Evolutionary conservation across 1,140 invertebrate genomes (phyloP).

Genomic region (Drosophila eugracilis): DNA sequence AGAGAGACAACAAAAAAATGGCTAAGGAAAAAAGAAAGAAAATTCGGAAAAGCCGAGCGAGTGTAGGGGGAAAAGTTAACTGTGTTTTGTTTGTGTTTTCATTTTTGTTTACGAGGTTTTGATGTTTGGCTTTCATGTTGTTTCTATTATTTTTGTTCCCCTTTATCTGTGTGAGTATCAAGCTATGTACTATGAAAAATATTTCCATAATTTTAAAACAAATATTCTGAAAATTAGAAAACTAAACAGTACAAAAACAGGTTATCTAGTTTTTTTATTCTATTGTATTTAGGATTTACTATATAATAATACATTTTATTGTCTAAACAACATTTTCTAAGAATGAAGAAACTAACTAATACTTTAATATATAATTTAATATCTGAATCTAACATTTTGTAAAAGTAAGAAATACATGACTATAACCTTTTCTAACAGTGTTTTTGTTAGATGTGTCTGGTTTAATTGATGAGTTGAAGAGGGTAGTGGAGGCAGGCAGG

Average conservation of each 20-base stretch:
- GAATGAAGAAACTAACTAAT: too few species aligned
- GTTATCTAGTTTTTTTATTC: too few species aligned
- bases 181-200: background rate
- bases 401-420: too few species aligned
- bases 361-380: too few species aligned
- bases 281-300: too few species aligned
- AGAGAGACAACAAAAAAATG: slow-evolving; percentile 30
- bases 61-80: slow-evolving; percentile 16
- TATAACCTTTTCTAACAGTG: too few species aligned
- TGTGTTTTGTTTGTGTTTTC: slow-evolving; percentile 52
- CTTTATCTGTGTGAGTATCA: slow-evolving; percentile 1
- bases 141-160: slow-evolving; percentile 16
- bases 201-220: background rate
- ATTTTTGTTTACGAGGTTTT: slow-evolving; percentile 57
- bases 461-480: slow-evolving; percentile 79
- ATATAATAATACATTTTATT: too few species aligned
- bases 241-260: too few species aligned
- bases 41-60: background rate
- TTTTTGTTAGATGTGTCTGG: slow-evolving; percentile 36
- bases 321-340: too few species aligned
- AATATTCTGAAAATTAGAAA: background rate
- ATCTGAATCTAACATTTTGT: too few species aligned
- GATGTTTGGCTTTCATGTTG: slow-evolving; percentile 36
- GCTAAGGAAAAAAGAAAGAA: background rate
- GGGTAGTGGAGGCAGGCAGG: slow-evolving; percentile 33